phyloP scores from a whole-genome alignment of 2,888 invertebrate genomes.

The Graphium colonna region DNA sequence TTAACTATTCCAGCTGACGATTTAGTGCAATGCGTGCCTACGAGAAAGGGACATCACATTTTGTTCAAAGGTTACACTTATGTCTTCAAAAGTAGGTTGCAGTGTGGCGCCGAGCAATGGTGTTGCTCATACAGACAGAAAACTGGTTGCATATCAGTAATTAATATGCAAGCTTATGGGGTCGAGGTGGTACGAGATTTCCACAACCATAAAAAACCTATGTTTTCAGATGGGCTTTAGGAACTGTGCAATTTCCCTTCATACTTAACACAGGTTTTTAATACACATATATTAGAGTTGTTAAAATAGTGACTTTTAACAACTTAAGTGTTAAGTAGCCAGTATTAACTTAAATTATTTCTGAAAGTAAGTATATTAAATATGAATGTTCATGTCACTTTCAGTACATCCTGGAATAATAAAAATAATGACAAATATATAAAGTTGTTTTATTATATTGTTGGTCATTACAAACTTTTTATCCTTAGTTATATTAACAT shows the following conservation, averaged over 20 bases:
- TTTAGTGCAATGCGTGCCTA: constrained; percentile 69
- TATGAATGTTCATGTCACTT: too few species aligned
- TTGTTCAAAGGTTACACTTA: constrained; percentile 71
- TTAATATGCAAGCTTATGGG: constrained; percentile 69
- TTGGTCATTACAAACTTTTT: too few species aligned
- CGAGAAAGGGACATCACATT: constrained; percentile 69
- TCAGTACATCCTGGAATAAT: too few species aligned
- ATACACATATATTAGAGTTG: not conserved
- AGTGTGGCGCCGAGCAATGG: constrained; percentile 73
- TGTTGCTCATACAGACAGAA: constrained; percentile 68
- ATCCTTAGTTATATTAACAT: too few species aligned
- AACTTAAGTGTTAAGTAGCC: not conserved
- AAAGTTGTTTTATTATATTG: too few species aligned
- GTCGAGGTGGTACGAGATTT: constrained; percentile 69
- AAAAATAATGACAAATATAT: too few species aligned
- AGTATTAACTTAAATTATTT: too few species aligned
- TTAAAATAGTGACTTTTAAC: not conserved
- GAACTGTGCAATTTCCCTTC: not conserved
- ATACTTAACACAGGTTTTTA: not conserved
- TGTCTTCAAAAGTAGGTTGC: constrained; percentile 65
- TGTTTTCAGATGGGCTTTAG: constrained; percentile 49
- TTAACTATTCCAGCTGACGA: constrained; percentile 60
- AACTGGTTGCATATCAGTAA: constrained; percentile 71
- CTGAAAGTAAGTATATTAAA: too few species aligned
- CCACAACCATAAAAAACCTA: constrained; percentile 71